These are phyloP conservation scores for Cossypha caffra DNA, from an alignment of 2,797 vertebrate species.

Conservation along the genomic window DNA sequence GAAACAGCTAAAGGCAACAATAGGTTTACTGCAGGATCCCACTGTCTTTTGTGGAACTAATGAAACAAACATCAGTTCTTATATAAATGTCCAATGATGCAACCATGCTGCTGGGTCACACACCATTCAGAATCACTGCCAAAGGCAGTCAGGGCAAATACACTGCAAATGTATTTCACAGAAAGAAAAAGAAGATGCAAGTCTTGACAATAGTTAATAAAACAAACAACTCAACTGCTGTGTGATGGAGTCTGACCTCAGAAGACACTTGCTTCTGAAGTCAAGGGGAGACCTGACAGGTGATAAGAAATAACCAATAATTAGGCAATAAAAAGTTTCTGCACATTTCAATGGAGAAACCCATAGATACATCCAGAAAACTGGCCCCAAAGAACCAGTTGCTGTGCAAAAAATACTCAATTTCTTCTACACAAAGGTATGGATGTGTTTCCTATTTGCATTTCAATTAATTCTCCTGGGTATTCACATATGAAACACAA, in stretches of 20 bases:
- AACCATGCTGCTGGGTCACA: neutral
- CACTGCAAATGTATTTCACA: neutral
- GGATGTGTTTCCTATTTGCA: neutral
- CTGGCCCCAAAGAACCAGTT: neutral
- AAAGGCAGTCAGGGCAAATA: neutral
- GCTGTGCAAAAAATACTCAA: neutral
- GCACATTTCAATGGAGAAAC: neutral
- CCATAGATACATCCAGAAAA: neutral
- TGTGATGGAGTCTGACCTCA: neutral
- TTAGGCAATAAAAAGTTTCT: neutral
- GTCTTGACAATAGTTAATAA: neutral
- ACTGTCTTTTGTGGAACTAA: accelerated
- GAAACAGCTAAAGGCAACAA: neutral
- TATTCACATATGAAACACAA: neutral
- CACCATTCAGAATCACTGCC: neutral
- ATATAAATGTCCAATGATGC: neutral
- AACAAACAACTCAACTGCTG: neutral
- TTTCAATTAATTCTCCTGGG: neutral
- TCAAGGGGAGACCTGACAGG: neutral
- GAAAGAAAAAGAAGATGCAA: neutral
- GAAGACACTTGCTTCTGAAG: neutral
- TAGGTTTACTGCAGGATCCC: neutral
- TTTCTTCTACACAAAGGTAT: neutral
- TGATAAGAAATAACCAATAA: neutral
- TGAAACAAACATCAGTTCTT: neutral